These are phyloP conservation scores for Clusia tigrina DNA, from an alignment of 2,888 invertebrate genomes.

Conservation along the genomic window DNA sequence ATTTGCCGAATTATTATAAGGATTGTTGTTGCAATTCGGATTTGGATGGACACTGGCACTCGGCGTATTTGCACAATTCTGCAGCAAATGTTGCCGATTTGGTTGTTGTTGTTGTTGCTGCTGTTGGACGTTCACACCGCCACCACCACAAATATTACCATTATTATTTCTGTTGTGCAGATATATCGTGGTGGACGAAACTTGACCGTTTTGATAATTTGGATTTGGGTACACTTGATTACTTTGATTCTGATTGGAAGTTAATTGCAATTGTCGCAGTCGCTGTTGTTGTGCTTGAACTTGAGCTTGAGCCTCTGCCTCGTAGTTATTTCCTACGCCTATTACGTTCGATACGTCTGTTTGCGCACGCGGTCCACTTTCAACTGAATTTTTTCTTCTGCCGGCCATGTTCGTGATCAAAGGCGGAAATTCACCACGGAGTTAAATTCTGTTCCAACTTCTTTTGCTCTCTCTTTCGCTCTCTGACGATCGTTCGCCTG, in stretches of 20 bases:
- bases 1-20: slow-evolving; percentile 19
- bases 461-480: slow-evolving; percentile 32
- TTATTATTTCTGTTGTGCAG: slow-evolving; percentile 36
- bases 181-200: slow-evolving; percentile 45
- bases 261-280: slow-evolving; percentile 30
- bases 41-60: slow-evolving; percentile 34
- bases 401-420: slow-evolving; percentile 40
- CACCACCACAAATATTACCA: slow-evolving; percentile 11
- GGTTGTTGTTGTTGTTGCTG: slow-evolving; percentile 38
- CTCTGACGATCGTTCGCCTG: slow-evolving; percentile 28
- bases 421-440: slow-evolving; percentile 44
- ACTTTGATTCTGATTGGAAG: slow-evolving; percentile 24
- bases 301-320: slow-evolving; percentile 38
- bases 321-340: slow-evolving; percentile 32
- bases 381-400: slow-evolving; percentile 57
- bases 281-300: slow-evolving; percentile 27
- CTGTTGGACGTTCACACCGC: slow-evolving; percentile 31
- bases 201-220: slow-evolving; percentile 44
- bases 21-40: slow-evolving; percentile 26
- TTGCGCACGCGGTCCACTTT: slow-evolving; percentile 63
- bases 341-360: slow-evolving; percentile 48
- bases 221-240: slow-evolving; percentile 39
- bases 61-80: slow-evolving; percentile 36
- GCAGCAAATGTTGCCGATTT: slow-evolving; percentile 28
- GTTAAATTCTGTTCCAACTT: not conserved